A percentile compares a stretch with the other conserved stretches of the same genome.
Conservation (phyloP, 35 echinoderm and acorn worm species). For the Heliocidaris tuberculata region DNA sequence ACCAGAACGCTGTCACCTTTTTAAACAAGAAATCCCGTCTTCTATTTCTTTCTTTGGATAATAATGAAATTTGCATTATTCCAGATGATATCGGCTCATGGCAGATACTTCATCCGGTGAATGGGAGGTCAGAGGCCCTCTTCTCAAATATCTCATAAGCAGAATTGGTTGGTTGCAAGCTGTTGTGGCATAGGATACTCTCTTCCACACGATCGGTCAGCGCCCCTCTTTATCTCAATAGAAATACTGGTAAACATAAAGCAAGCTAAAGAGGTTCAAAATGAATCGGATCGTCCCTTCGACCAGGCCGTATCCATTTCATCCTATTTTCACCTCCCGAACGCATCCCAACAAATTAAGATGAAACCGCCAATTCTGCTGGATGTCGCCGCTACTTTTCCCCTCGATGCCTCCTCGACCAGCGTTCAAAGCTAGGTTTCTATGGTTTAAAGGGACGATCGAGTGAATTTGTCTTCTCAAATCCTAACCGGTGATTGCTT, state of each 20-base stretch:
- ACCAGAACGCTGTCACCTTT: not conserved
- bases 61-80: constrained; percentile 5
- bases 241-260: constrained; percentile 3
- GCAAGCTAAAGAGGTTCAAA: constrained; percentile 2
- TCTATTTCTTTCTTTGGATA: not conserved
- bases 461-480: too few relatives aligned
- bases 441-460: not conserved
- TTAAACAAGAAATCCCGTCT: not conserved
- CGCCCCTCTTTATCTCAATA: not conserved
- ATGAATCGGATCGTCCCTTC: constrained; percentile 9
- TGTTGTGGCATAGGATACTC: not conserved
- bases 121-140: not conserved
- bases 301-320: not conserved
- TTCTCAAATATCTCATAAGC: not conserved
- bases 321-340: not conserved
- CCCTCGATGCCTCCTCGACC: not conserved
- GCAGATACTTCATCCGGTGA: not conserved
- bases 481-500: too few relatives aligned
- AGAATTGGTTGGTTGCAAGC: not conserved
- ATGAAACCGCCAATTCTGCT: not conserved
- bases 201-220: not conserved
- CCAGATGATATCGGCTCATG: not conserved
- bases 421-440: not conserved
- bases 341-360: constrained; percentile 16
- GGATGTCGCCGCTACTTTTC: not conserved